Base-by-base conservation (phyloP, 2,888 invertebrate genomes). In the Thereva nobilitata region DNA sequence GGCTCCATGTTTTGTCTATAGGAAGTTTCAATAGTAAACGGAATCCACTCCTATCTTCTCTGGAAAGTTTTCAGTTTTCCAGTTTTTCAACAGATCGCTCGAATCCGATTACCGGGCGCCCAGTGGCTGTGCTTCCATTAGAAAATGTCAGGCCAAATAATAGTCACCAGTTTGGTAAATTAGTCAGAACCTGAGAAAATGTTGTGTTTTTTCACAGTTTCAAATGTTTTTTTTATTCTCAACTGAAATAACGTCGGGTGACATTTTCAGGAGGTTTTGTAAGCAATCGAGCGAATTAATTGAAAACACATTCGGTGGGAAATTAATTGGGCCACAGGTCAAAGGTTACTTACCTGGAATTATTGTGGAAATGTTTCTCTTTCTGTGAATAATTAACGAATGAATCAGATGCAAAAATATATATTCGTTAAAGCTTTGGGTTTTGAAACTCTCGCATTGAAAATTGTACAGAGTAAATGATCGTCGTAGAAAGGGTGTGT, bases 161-260 rank as follows among this genome's bases (percentile, higher is more conserved):
- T 59, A 59, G 59, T 59, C 59, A 34, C 59, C 45, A 12, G 37
- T 47, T 23, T n/a, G 38, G 44, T 37, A 59, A 59, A 59, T 59
- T 59, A 59, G 59, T 59, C 12, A 59, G 47, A 59, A 59, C 42
- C 59, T 59, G 49, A 59, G 59, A 45, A 59, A 59, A 59, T 23
- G 23, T 10, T 47, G 5, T 9, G 5, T n/a, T 10, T 55, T 55
- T 42, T 55, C 37, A 10, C 59, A 10, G 49, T 47, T 59, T 59
- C 59, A 23, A 23, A 23, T 1, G 23, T 23, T 23, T 23, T 23
- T n/a, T 23, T 23, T 23, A 23, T 23, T 23, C 23, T 23, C 23
- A 23, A 23, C 38, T 45, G 42, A 12, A 35, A 7, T 47, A 38
- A 38, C 49, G 40, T 54, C 7, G 59, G 45, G 59, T 59, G 59